These are phyloP conservation scores for Drosophila tanythrix DNA, from an alignment of 2,888 invertebrate species.

Conservation along the genomic window DNA sequence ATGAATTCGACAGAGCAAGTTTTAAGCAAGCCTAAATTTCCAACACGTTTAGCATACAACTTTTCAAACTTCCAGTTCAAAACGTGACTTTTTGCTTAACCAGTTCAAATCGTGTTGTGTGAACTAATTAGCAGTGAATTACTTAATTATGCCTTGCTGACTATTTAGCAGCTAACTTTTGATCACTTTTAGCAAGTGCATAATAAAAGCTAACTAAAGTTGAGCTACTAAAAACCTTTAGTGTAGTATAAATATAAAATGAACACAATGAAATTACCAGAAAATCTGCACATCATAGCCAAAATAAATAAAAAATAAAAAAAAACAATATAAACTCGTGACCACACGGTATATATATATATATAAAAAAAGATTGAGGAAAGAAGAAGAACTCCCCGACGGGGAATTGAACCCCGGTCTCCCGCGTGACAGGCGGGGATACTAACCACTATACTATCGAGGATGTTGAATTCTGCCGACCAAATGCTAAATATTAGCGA, in stretches of 20 bases:
- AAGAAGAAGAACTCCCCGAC: constrained; percentile 33
- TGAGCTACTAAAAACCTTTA: neutral
- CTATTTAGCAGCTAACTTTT: constrained; percentile 7
- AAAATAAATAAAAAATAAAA: neutral
- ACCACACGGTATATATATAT: no score
- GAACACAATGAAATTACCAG: neutral
- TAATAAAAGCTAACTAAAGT: neutral
- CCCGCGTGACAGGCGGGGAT: constrained; percentile 60
- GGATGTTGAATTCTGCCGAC: accelerated
- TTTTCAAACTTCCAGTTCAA: constrained; percentile 13
- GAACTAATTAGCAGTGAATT: constrained; percentile 20
- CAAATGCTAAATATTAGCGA: neutral
- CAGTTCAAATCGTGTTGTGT: constrained; percentile 13
- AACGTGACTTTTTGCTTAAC: neutral
- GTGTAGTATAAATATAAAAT: neutral
- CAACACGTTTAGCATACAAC: constrained; percentile 4
- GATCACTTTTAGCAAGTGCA: neutral
- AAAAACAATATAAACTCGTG: neutral
- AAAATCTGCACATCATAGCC: accelerated
- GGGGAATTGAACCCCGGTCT: constrained; percentile 63
- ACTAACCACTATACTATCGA: constrained; percentile 63
- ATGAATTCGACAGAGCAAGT: neutral
- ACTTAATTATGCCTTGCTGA: constrained; percentile 18
- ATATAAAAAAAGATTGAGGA: no score
- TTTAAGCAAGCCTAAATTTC: neutral